Conservation (phyloP, 1,140 invertebrate species). For the Drosophila yakuba region DNA sequence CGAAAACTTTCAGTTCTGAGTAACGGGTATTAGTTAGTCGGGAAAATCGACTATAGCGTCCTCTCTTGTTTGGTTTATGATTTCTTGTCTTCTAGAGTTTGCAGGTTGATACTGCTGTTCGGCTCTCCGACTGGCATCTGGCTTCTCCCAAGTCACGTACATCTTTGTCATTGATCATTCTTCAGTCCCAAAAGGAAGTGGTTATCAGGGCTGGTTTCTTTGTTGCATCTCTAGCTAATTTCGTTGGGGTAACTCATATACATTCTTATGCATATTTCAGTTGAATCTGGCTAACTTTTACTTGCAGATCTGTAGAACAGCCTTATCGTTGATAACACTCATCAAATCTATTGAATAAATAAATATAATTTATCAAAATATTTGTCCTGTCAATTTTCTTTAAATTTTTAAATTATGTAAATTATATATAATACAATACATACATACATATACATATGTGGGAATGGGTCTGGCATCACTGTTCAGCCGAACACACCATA, state of each 20-base stretch:
- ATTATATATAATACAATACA: too few relatives aligned
- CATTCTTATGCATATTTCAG: not conserved
- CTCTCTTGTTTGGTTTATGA: too few relatives aligned
- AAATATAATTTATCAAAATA: too few relatives aligned
- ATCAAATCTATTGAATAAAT: constrained; percentile 31
- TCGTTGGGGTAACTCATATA: constrained; percentile 53
- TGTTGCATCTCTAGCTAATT: constrained; percentile 76
- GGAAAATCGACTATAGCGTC: too few relatives aligned
- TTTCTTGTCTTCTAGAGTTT: constrained; percentile 47
- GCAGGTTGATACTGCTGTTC: constrained; percentile 63
- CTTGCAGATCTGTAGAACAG: constrained; percentile 31
- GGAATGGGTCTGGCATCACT: too few relatives aligned
- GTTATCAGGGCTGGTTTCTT: constrained; percentile 80
- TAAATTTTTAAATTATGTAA: too few relatives aligned
- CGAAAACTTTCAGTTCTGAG: too few relatives aligned
- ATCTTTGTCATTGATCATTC: constrained; percentile 60
- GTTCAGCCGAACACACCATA: too few relatives aligned
- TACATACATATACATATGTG: too few relatives aligned
- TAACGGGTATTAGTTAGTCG: too few relatives aligned
- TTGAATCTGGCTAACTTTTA: not conserved
- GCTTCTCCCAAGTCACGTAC: constrained; percentile 53
- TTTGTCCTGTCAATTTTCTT: too few relatives aligned
- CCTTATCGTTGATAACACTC: constrained; percentile 28
- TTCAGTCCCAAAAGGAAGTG: constrained; percentile 63
- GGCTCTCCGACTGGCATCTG: constrained; percentile 63